These are phyloP conservation scores for Callionymus lyra DNA, from an alignment of 2,113 vertebrate genomes.

Conservation along the genomic window DNA sequence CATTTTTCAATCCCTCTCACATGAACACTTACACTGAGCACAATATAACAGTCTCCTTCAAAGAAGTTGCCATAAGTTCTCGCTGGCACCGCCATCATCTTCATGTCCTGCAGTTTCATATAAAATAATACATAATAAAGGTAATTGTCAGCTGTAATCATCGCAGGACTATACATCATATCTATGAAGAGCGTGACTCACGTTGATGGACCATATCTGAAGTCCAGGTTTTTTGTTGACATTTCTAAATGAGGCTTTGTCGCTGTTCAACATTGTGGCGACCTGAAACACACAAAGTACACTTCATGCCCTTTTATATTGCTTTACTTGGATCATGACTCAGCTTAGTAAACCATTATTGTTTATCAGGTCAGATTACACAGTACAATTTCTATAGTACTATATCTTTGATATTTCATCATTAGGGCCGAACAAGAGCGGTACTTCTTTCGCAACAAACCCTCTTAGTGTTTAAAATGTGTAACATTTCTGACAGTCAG, in stretches of 20 bases:
- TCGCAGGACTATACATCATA: no score
- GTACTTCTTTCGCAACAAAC: no score
- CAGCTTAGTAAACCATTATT: no score
- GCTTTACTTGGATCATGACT: no score
- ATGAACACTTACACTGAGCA: slow-evolving; percentile 71
- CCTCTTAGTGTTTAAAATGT: no score
- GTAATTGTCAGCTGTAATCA: no score
- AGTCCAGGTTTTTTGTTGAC: slow-evolving; percentile 71
- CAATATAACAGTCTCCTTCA: slow-evolving; percentile 83
- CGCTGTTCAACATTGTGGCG: slow-evolving; percentile 69
- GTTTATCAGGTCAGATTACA: no score
- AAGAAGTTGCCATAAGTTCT: slow-evolving; percentile 80
- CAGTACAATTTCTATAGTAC: no score
- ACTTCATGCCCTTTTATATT: neutral
- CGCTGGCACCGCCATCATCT: slow-evolving; percentile 74
- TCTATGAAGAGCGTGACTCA: no score
- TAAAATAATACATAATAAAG: neutral
- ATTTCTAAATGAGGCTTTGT: slow-evolving; percentile 40
- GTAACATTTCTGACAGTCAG: no score
- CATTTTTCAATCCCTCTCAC: neutral
- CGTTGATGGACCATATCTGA: slow-evolving; percentile 88
- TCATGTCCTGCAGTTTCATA: slow-evolving; percentile 69
- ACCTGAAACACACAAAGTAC: slow-evolving; percentile 40
- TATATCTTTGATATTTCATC: no score
- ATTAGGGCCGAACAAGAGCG: no score